Conservation (phyloP, 2,888 invertebrate genomes). For the Lasius fuliginosus region DNA sequence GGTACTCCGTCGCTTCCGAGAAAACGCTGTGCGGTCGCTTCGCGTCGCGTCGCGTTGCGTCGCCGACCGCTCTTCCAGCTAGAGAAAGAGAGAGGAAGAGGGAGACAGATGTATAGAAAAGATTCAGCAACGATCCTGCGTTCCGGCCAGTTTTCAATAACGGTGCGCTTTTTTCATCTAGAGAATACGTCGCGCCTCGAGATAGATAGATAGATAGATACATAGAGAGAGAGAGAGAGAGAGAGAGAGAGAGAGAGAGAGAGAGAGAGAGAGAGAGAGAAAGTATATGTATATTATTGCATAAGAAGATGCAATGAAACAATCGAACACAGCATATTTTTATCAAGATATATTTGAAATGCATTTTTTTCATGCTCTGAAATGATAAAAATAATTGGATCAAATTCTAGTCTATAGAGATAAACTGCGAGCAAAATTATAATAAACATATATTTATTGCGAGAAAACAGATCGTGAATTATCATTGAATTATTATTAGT, state of each 20-base stretch:
- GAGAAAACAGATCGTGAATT: slow-evolving; percentile 9
- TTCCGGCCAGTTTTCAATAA: slow-evolving; percentile 33
- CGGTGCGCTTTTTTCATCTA: slow-evolving; percentile 24
- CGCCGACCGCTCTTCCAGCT: slow-evolving; percentile 17
- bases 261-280: background rate
- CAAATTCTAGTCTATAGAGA: background rate
- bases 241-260: background rate
- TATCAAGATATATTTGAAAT: background rate
- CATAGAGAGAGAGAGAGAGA: background rate
- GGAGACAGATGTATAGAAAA: background rate
- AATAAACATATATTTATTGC: slow-evolving; percentile 16
- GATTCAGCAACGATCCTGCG: slow-evolving; percentile 13
- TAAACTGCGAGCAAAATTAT: slow-evolving; percentile 10
- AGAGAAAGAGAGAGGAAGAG: background rate
- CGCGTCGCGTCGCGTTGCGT: background rate
- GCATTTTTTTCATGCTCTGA: no score
- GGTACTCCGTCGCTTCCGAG: slow-evolving; percentile 62
- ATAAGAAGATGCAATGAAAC: background rate
- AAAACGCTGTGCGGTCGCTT: slow-evolving; percentile 58
- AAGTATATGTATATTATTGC: background rate
- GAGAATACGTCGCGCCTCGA: background rate
- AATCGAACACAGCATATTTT: background rate
- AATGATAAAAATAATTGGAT: background rate
- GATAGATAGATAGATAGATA: background rate
- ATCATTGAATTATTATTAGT: slow-evolving; percentile 27